phyloP scores from a whole-genome alignment of 2,888 invertebrate genomes.

The Ceraclea dissimilis region DNA sequence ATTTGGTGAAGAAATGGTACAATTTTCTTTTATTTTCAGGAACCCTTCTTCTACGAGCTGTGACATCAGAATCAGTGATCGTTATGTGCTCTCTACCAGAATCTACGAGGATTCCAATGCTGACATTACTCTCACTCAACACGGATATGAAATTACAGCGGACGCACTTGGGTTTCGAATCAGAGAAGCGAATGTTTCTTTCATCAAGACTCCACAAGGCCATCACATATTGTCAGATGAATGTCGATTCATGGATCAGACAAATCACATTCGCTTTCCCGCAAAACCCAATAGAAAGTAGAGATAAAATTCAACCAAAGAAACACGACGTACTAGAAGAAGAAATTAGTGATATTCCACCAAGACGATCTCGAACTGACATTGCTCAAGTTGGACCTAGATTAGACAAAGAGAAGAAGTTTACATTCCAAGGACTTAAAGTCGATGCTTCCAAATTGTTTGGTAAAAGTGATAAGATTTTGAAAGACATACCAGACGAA shows the following conservation, averaged over 20 bases:
- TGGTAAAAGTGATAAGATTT: slow-evolving; percentile 46
- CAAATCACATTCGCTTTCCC: slow-evolving; percentile 48
- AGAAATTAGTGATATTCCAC: slow-evolving; percentile 3
- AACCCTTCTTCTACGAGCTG: slow-evolving; percentile 52
- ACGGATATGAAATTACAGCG: slow-evolving; percentile 41
- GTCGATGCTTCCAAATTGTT: slow-evolving; percentile 45
- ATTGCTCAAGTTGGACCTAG: slow-evolving; percentile 31
- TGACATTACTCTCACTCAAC: slow-evolving; percentile 45
- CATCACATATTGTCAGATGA: slow-evolving; percentile 56
- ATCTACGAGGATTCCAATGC: slow-evolving; percentile 41
- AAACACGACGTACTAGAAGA: slow-evolving; percentile 5
- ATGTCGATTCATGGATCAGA: slow-evolving; percentile 57
- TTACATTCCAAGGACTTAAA: slow-evolving; percentile 46
- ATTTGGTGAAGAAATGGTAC: too few species aligned
- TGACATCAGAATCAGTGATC: slow-evolving; percentile 56
- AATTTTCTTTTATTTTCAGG: slow-evolving; percentile 37
- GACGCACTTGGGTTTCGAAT: slow-evolving; percentile 55
- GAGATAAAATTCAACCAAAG: slow-evolving; percentile 31
- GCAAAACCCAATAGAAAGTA: slow-evolving; percentile 35
- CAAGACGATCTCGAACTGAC: slow-evolving; percentile 17
- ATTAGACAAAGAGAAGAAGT: slow-evolving; percentile 47
- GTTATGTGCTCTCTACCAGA: slow-evolving; percentile 57
- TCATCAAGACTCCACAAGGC: slow-evolving; percentile 58
- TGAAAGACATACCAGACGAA: slow-evolving; percentile 50
- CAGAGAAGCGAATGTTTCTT: slow-evolving; percentile 55